Conservation (phyloP, 2,888 invertebrate species). For the Drosophila fulvimacula region DNA sequence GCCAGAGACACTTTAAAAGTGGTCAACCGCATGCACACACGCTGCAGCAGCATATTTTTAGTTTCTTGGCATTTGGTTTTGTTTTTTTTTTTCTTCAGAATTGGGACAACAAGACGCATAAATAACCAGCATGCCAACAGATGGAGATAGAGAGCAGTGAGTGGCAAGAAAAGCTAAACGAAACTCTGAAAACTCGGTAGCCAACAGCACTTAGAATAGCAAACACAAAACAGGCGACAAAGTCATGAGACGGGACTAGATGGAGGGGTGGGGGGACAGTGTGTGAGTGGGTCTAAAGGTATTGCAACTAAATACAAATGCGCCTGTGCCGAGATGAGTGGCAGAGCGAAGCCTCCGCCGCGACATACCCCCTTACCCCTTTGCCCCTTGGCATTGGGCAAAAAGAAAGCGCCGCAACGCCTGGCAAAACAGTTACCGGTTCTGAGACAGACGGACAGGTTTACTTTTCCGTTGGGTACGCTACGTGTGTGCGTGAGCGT, state of each 20-base stretch:
- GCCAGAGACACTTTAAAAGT: constrained; percentile 44
- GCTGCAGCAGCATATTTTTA: constrained; percentile 49
- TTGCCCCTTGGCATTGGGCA: constrained; percentile 46
- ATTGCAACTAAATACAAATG: constrained; percentile 75
- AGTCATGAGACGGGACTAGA: constrained; percentile 35
- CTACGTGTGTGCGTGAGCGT: constrained; percentile 16
- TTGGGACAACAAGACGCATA: constrained; percentile 79
- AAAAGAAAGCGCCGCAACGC: constrained; percentile 68
- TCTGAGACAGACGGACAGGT: constrained; percentile 66
- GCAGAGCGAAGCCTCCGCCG: constrained; percentile 44
- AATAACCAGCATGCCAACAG: constrained; percentile 75
- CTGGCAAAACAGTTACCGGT: constrained; percentile 72
- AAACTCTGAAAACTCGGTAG: constrained; percentile 40
- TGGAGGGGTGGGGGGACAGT: background rate
- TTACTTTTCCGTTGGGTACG: constrained; percentile 77
- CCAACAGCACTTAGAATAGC: constrained; percentile 76
- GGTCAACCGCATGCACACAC: constrained; percentile 50
- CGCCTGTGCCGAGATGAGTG: constrained; percentile 61
- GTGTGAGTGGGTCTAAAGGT: constrained; percentile 32
- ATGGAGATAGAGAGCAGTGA: constrained; percentile 15
- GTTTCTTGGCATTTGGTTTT: constrained; percentile 9
- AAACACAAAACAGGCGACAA: constrained; percentile 71
- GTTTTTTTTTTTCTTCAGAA: constrained; percentile 42
- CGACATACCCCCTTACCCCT: background rate
- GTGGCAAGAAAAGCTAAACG: constrained; percentile 14